These are phyloP conservation scores for Hylaeus volcanicus DNA, from an alignment of 1,140 invertebrate species.

Conservation along the genomic window DNA sequence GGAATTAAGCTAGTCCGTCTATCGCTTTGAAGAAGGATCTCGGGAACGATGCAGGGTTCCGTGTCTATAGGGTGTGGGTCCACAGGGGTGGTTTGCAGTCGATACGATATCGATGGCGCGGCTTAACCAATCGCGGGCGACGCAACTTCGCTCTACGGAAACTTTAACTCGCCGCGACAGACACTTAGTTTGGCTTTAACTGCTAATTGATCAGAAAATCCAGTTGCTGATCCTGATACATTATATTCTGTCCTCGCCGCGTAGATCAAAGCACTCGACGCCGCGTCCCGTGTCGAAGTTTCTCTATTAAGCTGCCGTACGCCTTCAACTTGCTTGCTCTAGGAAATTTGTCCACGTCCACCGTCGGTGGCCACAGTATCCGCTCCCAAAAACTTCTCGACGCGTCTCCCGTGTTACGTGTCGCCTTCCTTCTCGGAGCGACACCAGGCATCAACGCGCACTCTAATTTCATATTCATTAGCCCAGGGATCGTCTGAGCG, in stretches of 20 bases:
- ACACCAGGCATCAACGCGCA: constrained; percentile 1
- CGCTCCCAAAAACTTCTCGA: constrained; percentile 11
- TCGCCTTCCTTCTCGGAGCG: background rate
- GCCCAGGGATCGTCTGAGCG: background rate
- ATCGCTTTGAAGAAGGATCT: too few species aligned
- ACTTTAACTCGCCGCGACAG: constrained; percentile 72
- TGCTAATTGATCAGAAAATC: constrained; percentile 76
- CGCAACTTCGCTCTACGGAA: constrained; percentile 62
- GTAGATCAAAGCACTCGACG: constrained; percentile 46
- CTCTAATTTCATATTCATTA: constrained; percentile 45
- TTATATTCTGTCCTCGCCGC: constrained; percentile 57
- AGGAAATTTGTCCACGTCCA: constrained; percentile 50
- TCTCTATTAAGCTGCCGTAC: constrained; percentile 51
- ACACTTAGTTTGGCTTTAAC: constrained; percentile 75
- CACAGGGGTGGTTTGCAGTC: constrained; percentile 25
- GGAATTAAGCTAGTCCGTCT: too few species aligned
- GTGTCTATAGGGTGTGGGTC: background rate
- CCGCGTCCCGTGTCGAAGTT: constrained; percentile 37
- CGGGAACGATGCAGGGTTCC: too few species aligned
- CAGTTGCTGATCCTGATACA: constrained; percentile 72
- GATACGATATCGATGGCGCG: constrained; percentile 67
- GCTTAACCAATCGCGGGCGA: constrained; percentile 69
- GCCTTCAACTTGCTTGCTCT: constrained; percentile 38
- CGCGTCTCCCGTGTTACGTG: background rate
- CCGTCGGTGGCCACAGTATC: constrained; percentile 7